These are phyloP conservation scores for Drosophila pachea DNA, from an alignment of 1,140 invertebrate species.

Conservation along the genomic window DNA sequence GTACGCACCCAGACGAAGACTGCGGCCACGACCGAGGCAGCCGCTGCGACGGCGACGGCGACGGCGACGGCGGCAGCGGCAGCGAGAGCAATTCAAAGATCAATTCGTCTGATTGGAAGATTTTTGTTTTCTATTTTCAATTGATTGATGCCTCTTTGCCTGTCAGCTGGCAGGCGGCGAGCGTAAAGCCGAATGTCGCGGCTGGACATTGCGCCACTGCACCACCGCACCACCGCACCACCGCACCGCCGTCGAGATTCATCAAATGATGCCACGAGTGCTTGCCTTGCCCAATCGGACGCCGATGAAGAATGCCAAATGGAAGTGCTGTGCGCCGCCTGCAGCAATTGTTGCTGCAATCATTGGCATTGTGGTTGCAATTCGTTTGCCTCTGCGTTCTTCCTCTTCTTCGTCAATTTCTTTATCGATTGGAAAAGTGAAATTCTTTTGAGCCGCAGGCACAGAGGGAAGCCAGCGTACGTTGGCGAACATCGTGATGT, in stretches of 20 bases:
- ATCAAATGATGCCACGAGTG: not conserved
- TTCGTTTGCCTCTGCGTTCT: conserved; percentile 4
- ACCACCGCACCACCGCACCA: not conserved
- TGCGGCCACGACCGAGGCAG: not conserved
- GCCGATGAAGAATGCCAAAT: conserved; percentile 15
- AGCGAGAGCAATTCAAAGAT: conserved; percentile 36
- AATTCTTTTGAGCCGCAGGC: not conserved
- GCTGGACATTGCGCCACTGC: conserved; percentile 25
- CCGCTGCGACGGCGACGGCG: not conserved
- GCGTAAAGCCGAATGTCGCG: conserved; percentile 40
- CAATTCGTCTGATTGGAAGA: conserved; percentile 61
- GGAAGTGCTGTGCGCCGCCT: conserved; percentile 1
- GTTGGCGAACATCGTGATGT: not conserved
- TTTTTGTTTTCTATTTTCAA: conserved; percentile 70
- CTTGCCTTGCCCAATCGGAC: conserved; percentile 5
- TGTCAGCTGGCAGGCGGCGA: conserved; percentile 34
- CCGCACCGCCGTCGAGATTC: not conserved
- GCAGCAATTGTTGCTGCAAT: conserved; percentile 18
- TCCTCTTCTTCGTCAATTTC: not conserved
- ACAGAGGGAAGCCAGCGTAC: too few species aligned
- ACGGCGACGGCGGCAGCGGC: not conserved
- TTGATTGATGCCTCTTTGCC: conserved; percentile 53
- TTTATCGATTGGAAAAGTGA: conserved; percentile 13
- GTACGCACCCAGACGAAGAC: conserved; percentile 8
- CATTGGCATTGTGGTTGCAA: conserved; percentile 23